Evolutionary conservation across 2,113 vertebrate species (phyloP).

Genomic region (Triplophysa tibetana): DNA sequence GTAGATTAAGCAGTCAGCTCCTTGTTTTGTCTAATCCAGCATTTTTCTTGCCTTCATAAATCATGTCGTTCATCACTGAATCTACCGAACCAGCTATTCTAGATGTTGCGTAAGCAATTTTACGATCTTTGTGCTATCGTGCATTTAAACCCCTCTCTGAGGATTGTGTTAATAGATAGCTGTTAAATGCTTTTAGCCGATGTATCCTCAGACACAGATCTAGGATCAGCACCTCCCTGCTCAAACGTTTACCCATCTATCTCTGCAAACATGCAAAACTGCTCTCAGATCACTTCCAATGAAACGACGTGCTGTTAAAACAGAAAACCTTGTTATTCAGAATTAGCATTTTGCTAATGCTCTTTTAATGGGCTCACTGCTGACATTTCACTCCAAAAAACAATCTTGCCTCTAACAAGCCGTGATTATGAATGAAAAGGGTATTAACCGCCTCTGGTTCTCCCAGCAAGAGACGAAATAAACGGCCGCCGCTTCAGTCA

Average conservation of each 20-base stretch:
- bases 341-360: conserved; percentile 43
- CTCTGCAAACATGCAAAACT: not conserved
- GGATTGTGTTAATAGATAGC: not conserved
- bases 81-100: conserved; percentile 42
- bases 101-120: conserved; percentile 3
- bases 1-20: conserved; percentile 8
- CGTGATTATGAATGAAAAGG: conserved; percentile 33
- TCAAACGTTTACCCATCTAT: not conserved
- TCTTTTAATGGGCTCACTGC: conserved; percentile 41
- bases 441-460: conserved; percentile 18
- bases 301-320: conserved; percentile 2
- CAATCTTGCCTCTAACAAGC: conserved; percentile 36
- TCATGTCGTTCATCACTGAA: conserved; percentile 16
- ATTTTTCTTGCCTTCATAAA: conserved; percentile 17
- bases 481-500: not conserved
- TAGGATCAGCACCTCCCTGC: not conserved
- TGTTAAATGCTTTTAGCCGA: not conserved
- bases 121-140: conserved; percentile 15
- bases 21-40: conserved; percentile 10
- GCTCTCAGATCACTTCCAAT: not conserved
- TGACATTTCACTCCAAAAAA: conserved; percentile 31
- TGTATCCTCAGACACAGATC: not conserved
- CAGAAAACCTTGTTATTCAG: conserved; percentile 26
- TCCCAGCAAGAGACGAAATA: not conserved
- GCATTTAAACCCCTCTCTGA: conserved; percentile 13